Conservation (phyloP, 1,140 invertebrate genomes). For the Belonocnema kinseyi region DNA sequence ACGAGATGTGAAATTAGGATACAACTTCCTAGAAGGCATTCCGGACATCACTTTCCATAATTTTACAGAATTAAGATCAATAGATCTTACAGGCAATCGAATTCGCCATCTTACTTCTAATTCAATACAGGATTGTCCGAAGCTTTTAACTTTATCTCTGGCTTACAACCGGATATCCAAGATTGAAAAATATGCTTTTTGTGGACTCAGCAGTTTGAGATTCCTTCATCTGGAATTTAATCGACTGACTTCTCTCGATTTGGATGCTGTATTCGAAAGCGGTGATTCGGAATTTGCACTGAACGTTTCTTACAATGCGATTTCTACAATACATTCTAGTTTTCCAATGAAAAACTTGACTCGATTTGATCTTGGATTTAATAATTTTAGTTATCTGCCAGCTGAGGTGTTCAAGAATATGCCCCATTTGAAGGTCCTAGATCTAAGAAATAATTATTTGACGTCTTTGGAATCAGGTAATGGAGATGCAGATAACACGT, state of each 20-base stretch:
- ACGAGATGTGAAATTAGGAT: slow-evolving; percentile 82
- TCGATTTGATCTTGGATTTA: slow-evolving; percentile 85
- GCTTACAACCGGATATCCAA: slow-evolving; percentile 80
- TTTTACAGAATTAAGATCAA: slow-evolving; percentile 67
- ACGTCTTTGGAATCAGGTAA: slow-evolving; percentile 69
- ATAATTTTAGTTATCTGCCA: slow-evolving; percentile 82
- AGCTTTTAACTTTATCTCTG: slow-evolving; percentile 68
- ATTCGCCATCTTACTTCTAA: slow-evolving; percentile 59
- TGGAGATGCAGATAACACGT: too few species aligned
- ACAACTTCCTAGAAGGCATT: slow-evolving; percentile 84
- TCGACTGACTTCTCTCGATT: slow-evolving; percentile 62
- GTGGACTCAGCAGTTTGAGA: slow-evolving; percentile 72
- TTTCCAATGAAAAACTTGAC: slow-evolving; percentile 65
- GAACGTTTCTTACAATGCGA: slow-evolving; percentile 72
- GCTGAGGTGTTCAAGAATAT: slow-evolving; percentile 82
- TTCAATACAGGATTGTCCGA: slow-evolving; percentile 68
- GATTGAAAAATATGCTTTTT: slow-evolving; percentile 84
- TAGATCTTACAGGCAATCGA: slow-evolving; percentile 71
- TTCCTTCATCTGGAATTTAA: slow-evolving; percentile 73
- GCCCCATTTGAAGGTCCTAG: slow-evolving; percentile 79
- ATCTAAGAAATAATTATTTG: slow-evolving; percentile 82
- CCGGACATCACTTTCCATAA: slow-evolving; percentile 85
- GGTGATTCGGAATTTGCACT: slow-evolving; percentile 68
- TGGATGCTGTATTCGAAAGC: slow-evolving; percentile 67
- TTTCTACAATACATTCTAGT: slow-evolving; percentile 62